These are phyloP conservation scores for Plecotus auritus DNA, from an alignment of 2,113 vertebrate species.

Conservation along the genomic window DNA sequence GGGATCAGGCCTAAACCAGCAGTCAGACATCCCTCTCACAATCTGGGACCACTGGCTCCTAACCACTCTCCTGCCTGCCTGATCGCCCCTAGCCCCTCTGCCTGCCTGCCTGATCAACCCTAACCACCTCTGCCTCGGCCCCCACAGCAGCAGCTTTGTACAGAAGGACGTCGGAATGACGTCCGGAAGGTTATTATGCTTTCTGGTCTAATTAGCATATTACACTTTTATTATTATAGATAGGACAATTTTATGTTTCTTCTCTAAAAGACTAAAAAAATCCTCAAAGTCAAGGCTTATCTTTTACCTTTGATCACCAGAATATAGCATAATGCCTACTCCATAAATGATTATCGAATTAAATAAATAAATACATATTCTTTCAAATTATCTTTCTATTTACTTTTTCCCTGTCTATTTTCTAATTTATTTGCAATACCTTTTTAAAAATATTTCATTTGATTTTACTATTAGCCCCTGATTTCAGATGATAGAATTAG, in stretches of 20 bases:
- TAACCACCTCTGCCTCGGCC: no score
- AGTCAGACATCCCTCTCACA: no score
- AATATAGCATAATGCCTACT: not conserved
- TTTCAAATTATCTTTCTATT: slow-evolving; percentile 5
- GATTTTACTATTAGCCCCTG: not conserved
- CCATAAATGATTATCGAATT: not conserved
- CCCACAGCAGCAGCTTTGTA: no score
- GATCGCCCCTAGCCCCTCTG: no score
- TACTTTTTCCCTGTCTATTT: not conserved
- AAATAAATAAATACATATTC: not conserved
- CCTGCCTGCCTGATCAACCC: no score
- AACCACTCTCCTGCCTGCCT: no score
- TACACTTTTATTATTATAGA: no score
- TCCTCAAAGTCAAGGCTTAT: not conserved
- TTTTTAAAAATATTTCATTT: not conserved
- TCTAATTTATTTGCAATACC: not conserved
- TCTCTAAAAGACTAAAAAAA: not conserved
- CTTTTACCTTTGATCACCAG: not conserved
- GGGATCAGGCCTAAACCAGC: no score
- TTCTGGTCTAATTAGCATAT: no score
- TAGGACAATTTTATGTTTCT: not conserved
- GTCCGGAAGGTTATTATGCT: no score
- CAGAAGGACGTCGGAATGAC: no score
- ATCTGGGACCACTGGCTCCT: no score
- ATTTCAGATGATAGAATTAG: not conserved